Percentiles rank a stretch among this genome's conserved stretches.
These are phyloP conservation scores for Sebastes hopkinsi DNA, from an alignment of 2,797 vertebrate genomes.

Conservation along the genomic window DNA sequence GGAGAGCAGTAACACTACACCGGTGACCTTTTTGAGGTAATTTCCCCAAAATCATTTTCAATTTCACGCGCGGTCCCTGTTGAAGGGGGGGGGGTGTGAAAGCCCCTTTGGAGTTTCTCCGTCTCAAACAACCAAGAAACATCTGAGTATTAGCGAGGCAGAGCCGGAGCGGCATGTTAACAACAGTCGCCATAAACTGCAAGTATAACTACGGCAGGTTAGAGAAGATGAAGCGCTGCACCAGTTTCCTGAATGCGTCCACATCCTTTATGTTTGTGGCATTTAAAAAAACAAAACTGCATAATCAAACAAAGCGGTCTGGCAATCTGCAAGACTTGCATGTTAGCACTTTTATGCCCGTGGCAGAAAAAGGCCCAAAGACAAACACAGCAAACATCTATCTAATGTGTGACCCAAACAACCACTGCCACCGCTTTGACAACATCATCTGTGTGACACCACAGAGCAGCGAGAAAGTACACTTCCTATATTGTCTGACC, in stretches of 20 bases:
- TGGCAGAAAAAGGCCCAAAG: neutral
- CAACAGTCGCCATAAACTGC: slow-evolving; percentile 19
- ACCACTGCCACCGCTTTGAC: neutral
- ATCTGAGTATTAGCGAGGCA: slow-evolving; percentile 8
- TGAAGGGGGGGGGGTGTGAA: slow-evolving; percentile 17
- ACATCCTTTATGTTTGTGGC: slow-evolving; percentile 44
- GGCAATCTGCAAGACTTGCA: neutral
- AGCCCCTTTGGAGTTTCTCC: slow-evolving; percentile 25
- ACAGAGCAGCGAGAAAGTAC: slow-evolving; percentile 20
- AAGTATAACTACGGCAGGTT: neutral
- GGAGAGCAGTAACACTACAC: slow-evolving; percentile 52
- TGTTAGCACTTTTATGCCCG: neutral
- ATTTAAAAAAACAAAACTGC: neutral
- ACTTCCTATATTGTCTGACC: slow-evolving; percentile 68
- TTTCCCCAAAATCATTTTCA: slow-evolving; percentile 66
- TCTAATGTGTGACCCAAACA: slow-evolving; percentile 1
- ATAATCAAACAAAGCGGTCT: slow-evolving; percentile 5
- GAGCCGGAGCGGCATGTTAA: neutral
- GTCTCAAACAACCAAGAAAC: slow-evolving; percentile 20
- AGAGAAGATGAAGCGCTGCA: slow-evolving; percentile 25
- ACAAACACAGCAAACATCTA: neutral
- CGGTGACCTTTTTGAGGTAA: slow-evolving; percentile 67
- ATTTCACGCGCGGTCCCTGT: slow-evolving; percentile 45
- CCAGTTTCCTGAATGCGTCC: slow-evolving; percentile 41
- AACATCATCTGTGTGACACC: slow-evolving; percentile 14